Evolutionary conservation across 2,888 invertebrate species (phyloP), one percentile per base, ranked within the genome.

Genomic region (Sabatieria punctata): DNA sequence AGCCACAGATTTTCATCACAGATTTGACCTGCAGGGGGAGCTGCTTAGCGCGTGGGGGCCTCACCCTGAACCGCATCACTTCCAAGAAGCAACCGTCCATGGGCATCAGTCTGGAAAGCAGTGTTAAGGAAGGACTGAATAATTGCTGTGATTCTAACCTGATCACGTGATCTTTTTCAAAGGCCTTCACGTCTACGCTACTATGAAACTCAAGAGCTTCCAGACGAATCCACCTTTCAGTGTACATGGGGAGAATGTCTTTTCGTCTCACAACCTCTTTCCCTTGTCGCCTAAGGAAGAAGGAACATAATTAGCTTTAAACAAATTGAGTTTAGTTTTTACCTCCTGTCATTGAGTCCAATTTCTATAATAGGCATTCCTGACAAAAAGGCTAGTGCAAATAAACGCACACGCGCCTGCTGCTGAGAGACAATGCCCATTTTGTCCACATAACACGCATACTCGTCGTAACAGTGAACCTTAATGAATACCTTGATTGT

Each of bases 151-250:
- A 6, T 11, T n/a, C 57, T 52, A 67, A 65, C 48, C 59, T 60
- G 22, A 73, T 63, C 51, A 67, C 65, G 50, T 68, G 67, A 25
- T 67, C 67, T 47, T 68, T 66, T 53, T 84, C 78, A 67, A 88
- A 95, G 58, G 86, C 85, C 13, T 51, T 42, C 25, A 6, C 4
- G 18, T 25, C 18, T 13, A 89, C 83, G 43, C 95, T 84, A 65
- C 85, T 84, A 71, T 95, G 93, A 68, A 97, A 91, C 68, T 93
- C 89, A 0, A 85, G 78, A 42, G 79, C 77, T 71, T 97, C 93
- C 46, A 95, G 76, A 36, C 88, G 78, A 63, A 97, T 97, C 97
- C 97, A 99, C 71, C 97, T 89, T 71, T 99, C 97, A 0, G 97
- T 97, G 51, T 84, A 84, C 19, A 88, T 86, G 4, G 36, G 36